Base-by-base conservation (phyloP, 2,888 invertebrate species). In the Zaprionus bogoriensis region DNA sequence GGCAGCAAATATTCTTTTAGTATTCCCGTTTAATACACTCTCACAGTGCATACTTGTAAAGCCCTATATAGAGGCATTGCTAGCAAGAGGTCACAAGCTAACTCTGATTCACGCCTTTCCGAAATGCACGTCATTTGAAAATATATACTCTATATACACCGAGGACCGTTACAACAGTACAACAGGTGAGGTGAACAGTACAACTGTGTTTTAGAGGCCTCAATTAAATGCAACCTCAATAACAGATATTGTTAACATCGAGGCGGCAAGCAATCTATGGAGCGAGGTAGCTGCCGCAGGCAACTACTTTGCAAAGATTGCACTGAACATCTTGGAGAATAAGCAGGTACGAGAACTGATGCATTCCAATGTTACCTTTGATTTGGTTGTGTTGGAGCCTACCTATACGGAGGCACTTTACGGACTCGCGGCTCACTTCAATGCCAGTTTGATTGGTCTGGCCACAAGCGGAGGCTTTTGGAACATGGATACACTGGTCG, bases 51-150 rank as follows among this genome's bases (percentile, higher is more conserved):
- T 86, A 6, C 54, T 89, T 1, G 72, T 84, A 14, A 69, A 79
- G 19, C 74, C 89, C 0, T 68, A 89, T 22, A 65, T 90, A 39
- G 72, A 78, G 38, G 88, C 74, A 1, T 71, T 91, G 20, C 84
- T 87, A 0, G 67, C 76, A 10, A 75, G 87, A 5, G 91, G 91
- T 0, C 91, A 92, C 74, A 73, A 91, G 14, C 64, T 91, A 2
- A 90, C 89, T 1, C 70, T 90, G 0, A 81, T 90, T n/a, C 85
- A 88, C 27, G 81, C 87, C 2, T 88, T 80, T 68, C 71, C 85
- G 0, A 64, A 77, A 7, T 86, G 81, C 36, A 28, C 44, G 3
- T 4, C 30, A 0, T 1, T 66, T 1, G 9, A 41, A 0, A 30
- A 67, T 3, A 25, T 74, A 3, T 28, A 60, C 1, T 60, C 63